These are phyloP conservation scores for Ptiloglossa arizonensis DNA, from an alignment of 1,140 invertebrate species.

Conservation along the genomic window DNA sequence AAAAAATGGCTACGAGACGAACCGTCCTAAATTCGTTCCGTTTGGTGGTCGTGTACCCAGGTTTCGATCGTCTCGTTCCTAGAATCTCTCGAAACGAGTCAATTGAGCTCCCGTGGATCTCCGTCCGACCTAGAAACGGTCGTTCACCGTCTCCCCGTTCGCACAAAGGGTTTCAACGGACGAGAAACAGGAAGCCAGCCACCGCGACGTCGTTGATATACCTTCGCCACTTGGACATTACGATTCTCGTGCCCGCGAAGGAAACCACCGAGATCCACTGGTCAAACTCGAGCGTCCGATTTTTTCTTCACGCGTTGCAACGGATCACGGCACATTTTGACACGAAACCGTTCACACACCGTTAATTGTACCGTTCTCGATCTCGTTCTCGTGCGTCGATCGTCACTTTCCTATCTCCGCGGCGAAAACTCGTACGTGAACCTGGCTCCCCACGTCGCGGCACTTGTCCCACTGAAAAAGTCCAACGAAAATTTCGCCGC, in stretches of 20 bases:
- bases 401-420: no score
- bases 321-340: slow-evolving; percentile 64
- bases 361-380: background rate
- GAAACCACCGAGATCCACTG: background rate
- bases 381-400: background rate
- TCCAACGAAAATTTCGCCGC: background rate
- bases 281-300: slow-evolving; percentile 13
- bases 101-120: slow-evolving; percentile 11
- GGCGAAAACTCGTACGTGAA: no score
- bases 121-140: slow-evolving; percentile 42
- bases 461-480: no score
- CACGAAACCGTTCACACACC: background rate
- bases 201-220: no score
- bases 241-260: background rate
- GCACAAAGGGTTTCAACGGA: slow-evolving; percentile 22
- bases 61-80: slow-evolving; percentile 20
- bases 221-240: background rate
- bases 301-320: slow-evolving; percentile 70
- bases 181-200: background rate
- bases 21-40: background rate
- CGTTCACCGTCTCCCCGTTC: slow-evolving; percentile 39
- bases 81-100: slow-evolving; percentile 28
- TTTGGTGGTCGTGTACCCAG: background rate
- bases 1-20: no score
- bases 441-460: no score